These are phyloP conservation scores for Panthera tigris DNA, from an alignment of 2,113 vertebrate species.

Conservation along the genomic window DNA sequence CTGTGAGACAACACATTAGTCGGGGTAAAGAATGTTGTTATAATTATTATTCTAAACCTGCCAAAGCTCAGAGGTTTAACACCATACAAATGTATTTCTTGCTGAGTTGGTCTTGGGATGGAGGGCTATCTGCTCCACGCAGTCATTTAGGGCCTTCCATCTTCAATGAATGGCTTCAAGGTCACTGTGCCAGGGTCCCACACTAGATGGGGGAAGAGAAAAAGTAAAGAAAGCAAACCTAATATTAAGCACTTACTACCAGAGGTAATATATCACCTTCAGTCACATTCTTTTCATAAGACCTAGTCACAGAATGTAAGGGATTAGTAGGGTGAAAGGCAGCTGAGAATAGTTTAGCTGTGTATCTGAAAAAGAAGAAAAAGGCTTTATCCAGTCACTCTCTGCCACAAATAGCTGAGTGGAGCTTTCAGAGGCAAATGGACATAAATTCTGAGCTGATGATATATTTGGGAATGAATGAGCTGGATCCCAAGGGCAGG, in stretches of 20 bases:
- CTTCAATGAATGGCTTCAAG: neutral
- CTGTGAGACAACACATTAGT: neutral
- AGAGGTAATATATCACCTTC: neutral
- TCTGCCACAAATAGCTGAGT: neutral
- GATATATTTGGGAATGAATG: neutral
- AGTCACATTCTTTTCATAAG: neutral
- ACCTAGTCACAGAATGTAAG: neutral
- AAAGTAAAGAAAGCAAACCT: neutral
- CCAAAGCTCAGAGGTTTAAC: neutral
- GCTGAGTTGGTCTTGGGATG: neutral
- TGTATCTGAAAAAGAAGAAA: neutral
- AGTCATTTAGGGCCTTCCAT: neutral
- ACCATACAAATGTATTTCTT: neutral
- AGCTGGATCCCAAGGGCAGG: neutral
- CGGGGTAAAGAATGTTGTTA: neutral
- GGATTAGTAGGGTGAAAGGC: neutral
- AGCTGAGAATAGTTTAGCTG: neutral
- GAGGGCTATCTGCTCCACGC: neutral
- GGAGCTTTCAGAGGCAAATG: neutral
- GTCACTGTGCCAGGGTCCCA: neutral
- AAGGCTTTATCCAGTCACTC: neutral
- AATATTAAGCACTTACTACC: neutral
- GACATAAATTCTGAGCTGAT: constrained; percentile 10
- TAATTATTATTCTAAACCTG: neutral
- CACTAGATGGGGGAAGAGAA: neutral